Base-by-base conservation (phyloP, 1,140 invertebrate species). In the Hermetia illucens region DNA sequence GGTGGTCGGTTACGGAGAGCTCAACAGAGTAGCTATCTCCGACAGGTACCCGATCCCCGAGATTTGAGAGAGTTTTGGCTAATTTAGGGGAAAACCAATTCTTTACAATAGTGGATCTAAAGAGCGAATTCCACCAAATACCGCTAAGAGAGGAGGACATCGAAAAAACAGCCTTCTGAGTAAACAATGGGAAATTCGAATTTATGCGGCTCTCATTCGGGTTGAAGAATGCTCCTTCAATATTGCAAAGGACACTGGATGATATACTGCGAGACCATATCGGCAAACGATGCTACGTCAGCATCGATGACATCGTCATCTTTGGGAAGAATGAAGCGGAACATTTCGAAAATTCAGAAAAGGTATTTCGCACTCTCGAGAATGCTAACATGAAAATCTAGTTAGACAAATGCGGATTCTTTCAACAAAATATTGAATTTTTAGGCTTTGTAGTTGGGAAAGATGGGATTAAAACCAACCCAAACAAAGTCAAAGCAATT, bases 11-110 rank as follows among this genome's bases (percentile, higher is more conserved):
- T 57, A 46, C 35, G 22, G 50, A 21, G 49, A 48, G 42, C 19
- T 52, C 17, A 55, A 56, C 40, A 38, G 46, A 32, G 41, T 44
- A 38, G 53, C 51, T 10, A 39, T 52, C 12, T 36, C 46, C n/a
- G 65, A 69, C 40, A 34, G 37, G 12, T 69, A 53, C 48, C 70
- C 69, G 5, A 41, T 73, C 5, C 67, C 68, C 3, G 48, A 58
- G 5, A 67, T 70, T 5, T 52, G 52, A 12, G 57, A 64, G n/a
- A n/a, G 48, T 53, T 18, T 45, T 73, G 27, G 55, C 63, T 38
- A 49, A 46, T 22, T 38, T 70, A 31, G 48, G 51, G 5, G 51
- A 46, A 50, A n/a, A n/a, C n/a, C n/a, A 45, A 31, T 62, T 52
- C 36, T 70, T 69, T 41, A 45, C 53, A 4, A 54, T 56, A 2